Evolutionary conservation across 2,113 vertebrate genomes (phyloP), one percentile per base, ranked within the genome.

Genomic region (Entomyzon cyanotis): DNA sequence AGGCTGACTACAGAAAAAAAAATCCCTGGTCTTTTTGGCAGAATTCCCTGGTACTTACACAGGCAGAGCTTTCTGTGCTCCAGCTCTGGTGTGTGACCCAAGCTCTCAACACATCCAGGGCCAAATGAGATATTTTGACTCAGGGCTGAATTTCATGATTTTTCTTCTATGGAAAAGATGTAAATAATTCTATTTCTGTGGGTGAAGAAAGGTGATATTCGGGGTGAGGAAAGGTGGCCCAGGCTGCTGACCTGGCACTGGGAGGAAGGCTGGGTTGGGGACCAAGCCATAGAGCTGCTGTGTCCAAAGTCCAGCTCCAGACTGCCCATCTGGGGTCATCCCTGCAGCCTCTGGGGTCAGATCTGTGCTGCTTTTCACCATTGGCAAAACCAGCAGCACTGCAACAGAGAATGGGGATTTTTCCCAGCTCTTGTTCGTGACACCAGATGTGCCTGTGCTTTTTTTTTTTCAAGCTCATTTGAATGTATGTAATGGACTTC

Each of bases 401-500:
- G 63, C 85, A 58, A 11, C 27, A 58, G 47, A 85, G 63, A 59
- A n/a, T 27, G 56, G 69, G 41, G 20, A 3, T 27, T 31, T 84
- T 44, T 35, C 75, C 37, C 33, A 77, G 64, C 73, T 87, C 84
- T 84, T 35, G 69, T 68, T 93, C 73, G 19, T 46, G 47, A 90
- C 81, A 56, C 75, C 94, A 94, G 55, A 87, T 94, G 95, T 83
- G 76, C 50, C 55, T 60, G n/a, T 52, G 85, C 49, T 68, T 81
- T 93, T 58, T 89, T 94, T 89, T 94, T 73, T 84, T 37, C 16
- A n/a, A 78, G 44, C 80, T 95, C 73, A 93, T 97, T 96, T 97
- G 94, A 96, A 94, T 95, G 55, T 42, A n/a, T 92, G 83, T 82
- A 68, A 18, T 88, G 88, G 68, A 56, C 76, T 88, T 86, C 79